A percentile compares a stretch with the other conserved stretches of the same genome.
These are phyloP conservation scores for Amblyopsis hoosieri DNA, from an alignment of 2,797 vertebrate genomes.

Conservation along the genomic window DNA sequence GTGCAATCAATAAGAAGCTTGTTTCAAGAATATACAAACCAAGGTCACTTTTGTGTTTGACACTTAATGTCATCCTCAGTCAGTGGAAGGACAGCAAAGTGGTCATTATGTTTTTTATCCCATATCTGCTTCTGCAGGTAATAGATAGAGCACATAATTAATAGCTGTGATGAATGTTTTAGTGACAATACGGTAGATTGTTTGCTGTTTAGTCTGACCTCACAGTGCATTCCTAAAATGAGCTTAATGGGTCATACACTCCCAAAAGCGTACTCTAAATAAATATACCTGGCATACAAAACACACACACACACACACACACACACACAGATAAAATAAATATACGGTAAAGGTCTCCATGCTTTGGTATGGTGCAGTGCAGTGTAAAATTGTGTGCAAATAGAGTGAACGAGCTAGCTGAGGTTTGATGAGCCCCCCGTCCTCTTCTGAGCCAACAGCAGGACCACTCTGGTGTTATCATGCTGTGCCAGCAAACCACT, in stretches of 20 bases:
- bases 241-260: slow-evolving; percentile 29
- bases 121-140: slow-evolving; percentile 78
- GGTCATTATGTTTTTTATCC: slow-evolving; percentile 78
- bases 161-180: slow-evolving; percentile 74
- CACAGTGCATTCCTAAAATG: slow-evolving; percentile 26
- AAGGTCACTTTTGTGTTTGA: slow-evolving; percentile 70
- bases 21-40: slow-evolving; percentile 49
- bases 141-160: slow-evolving; percentile 83
- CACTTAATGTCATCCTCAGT: slow-evolving; percentile 74
- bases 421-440: slow-evolving; percentile 68
- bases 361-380: slow-evolving; percentile 40
- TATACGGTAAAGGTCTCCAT: slow-evolving; percentile 51
- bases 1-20: slow-evolving; percentile 17
- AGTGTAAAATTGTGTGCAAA: slow-evolving; percentile 66
- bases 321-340: slow-evolving; percentile 18
- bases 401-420: slow-evolving; percentile 47
- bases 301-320: slow-evolving; percentile 20
- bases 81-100: slow-evolving; percentile 67
- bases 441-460: slow-evolving; percentile 64
- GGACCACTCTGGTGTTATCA: slow-evolving; percentile 77
- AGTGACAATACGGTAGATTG: slow-evolving; percentile 47
- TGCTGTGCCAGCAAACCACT: slow-evolving; percentile 70
- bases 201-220: slow-evolving; percentile 40
- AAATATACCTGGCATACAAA: background rate
- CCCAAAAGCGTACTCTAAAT: slow-evolving; percentile 20